A percentile compares a stretch with the other conserved stretches of the same genome.
These are phyloP conservation scores for Rafetus swinhoei DNA, from an alignment of 2,113 vertebrate species.

Conservation along the genomic window DNA sequence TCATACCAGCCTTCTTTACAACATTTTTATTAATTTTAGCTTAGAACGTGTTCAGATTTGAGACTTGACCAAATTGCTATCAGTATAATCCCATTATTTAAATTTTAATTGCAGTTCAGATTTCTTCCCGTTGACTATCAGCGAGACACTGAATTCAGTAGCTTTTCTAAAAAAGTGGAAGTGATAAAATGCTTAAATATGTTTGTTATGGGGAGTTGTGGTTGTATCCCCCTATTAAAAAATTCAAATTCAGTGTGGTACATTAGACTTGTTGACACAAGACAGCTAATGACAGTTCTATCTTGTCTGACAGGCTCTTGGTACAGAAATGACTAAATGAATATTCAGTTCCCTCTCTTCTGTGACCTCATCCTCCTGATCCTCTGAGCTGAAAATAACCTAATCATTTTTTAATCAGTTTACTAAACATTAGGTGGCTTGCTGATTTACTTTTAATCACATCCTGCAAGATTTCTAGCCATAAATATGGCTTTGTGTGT, in stretches of 20 bases:
- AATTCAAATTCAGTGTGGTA: not conserved
- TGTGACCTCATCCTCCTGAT: not conserved
- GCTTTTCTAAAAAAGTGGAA: not conserved
- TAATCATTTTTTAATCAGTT: conserved; percentile 21
- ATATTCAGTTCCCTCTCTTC: conserved; percentile 14
- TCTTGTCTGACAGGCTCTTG: not conserved
- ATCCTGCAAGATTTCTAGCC: conserved; percentile 12
- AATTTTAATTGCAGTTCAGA: not conserved
- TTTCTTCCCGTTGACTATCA: not conserved
- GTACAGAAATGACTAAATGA: conserved; percentile 2
- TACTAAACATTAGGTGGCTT: conserved; percentile 39
- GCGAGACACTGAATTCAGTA: not conserved
- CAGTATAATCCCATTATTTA: not conserved
- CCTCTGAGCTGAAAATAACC: conserved; percentile 34
- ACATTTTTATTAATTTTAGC: not conserved
- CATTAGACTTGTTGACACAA: not conserved
- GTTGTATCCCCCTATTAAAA: not conserved
- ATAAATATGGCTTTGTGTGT: conserved; percentile 13
- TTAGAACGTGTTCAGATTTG: not conserved
- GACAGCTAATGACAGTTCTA: not conserved
- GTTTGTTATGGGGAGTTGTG: not conserved
- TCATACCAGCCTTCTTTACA: not conserved
- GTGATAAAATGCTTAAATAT: not conserved
- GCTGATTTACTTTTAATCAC: conserved; percentile 25
- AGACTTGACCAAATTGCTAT: not conserved